phyloP scores from a whole-genome alignment of 1,140 invertebrate genomes.

The Episyrphus balteatus region DNA sequence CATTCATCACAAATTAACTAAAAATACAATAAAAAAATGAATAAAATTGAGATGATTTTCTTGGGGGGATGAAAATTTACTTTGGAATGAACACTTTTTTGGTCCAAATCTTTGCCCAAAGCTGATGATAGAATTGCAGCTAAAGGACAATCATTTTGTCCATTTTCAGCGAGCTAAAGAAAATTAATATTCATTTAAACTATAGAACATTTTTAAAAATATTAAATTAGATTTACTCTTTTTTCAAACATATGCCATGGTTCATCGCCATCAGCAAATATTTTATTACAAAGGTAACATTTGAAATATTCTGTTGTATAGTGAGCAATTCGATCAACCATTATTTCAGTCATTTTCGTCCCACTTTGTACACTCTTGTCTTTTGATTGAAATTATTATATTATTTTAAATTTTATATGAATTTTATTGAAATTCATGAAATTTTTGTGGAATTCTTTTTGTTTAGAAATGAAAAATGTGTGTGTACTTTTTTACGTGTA shows the following conservation, averaged over 20 bases:
- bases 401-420: too few relatives aligned
- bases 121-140: slow-evolving; percentile 2
- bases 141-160: slow-evolving; percentile 6
- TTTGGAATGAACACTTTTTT: slow-evolving; percentile 4
- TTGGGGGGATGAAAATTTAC: background rate
- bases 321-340: too few relatives aligned
- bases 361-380: too few relatives aligned
- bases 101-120: slow-evolving; percentile 6
- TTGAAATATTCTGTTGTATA: background rate
- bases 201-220: background rate
- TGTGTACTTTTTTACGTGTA: too few relatives aligned
- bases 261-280: slow-evolving; percentile 7
- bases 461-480: too few relatives aligned
- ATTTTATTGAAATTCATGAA: too few relatives aligned
- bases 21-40: background rate
- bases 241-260: slow-evolving; percentile 7
- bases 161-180: background rate
- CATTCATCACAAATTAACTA: slow-evolving; percentile 9
- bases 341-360: too few relatives aligned
- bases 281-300: slow-evolving; percentile 7
- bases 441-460: too few relatives aligned
- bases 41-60: background rate
- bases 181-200: background rate
- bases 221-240: background rate
- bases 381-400: too few relatives aligned